Base-by-base conservation (phyloP, 37 sponge, comb jelly and placozoan genomes). In the Hormiphora californensis region DNA sequence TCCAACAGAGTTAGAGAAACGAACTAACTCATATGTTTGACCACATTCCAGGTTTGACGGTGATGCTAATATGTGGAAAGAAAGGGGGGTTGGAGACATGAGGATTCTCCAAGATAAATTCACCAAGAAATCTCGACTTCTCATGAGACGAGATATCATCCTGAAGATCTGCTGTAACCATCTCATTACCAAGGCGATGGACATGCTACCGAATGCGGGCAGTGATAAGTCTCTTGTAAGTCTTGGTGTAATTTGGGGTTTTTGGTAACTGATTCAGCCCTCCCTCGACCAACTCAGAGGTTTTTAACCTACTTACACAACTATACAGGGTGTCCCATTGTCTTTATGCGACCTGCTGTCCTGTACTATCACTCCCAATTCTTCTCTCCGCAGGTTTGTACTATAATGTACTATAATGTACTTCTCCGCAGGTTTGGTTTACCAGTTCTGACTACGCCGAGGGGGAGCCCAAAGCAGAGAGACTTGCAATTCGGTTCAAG, bases 101-200 rank as follows among this genome's bases (percentile, higher is more conserved):
- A 94, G 93, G 88, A 90, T 96, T 12, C 62, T 93, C 7, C 89
- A 63, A 34, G 87, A 91, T 69, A 86, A 85, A n/a, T 0, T 27
- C 19, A 92, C 90, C 30, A 86, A 87, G 0, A 91, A 90, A 51
- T 85, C 63, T 30, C 88, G 94, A 21, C 30, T 96, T 3, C 57
- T 96, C 19, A 94, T 96, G 97, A 81, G 97, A 36, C 86, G 97
- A 35, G 97, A 96, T 40, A 91, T 90, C 53, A 90, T 93, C 2
- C 63, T 91, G 67, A 96, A 96, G 86, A 51, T 96, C 12, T 96
- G 97, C 87, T 92, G 93, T 54, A 96, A 94, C 54, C 97, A 96
- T 54, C 89, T 44, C 88, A 90, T 96, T 34, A 91, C 89, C 41
- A 37, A 54, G 4, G 91, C 90, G 32, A 94, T 94, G 93, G 85